These are phyloP conservation scores for Tachuris rubrigastra DNA, from an alignment of 2,113 vertebrate species.

Conservation along the genomic window DNA sequence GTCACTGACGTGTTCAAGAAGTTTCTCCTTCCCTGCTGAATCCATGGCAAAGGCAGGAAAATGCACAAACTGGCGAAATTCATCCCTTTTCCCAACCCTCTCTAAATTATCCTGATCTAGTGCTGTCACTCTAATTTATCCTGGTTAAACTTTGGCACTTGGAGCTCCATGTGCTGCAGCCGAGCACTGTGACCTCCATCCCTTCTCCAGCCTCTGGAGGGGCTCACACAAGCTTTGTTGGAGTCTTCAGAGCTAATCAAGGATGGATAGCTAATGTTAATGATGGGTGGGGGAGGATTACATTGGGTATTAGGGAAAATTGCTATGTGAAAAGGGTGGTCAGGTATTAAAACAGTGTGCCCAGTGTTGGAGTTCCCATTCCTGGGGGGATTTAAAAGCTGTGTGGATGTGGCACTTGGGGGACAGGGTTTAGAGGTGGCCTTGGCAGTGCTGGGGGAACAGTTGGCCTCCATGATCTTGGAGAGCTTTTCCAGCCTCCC, in stretches of 20 bases:
- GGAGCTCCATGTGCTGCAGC: neutral
- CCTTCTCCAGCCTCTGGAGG: neutral
- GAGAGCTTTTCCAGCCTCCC: neutral
- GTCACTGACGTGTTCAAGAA: fast-evolving
- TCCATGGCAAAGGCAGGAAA: neutral
- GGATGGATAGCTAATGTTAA: neutral
- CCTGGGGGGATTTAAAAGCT: neutral
- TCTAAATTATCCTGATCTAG: neutral
- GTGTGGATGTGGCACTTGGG: neutral
- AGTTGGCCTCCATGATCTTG: neutral
- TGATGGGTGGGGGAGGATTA: neutral
- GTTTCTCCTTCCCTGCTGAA: neutral
- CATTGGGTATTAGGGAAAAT: neutral
- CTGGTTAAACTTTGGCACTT: neutral
- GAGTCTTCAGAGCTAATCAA: neutral
- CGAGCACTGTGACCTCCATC: neutral
- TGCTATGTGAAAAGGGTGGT: neutral
- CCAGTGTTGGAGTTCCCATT: neutral
- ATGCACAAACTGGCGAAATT: fast-evolving
- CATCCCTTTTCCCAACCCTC: neutral
- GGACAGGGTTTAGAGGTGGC: fast-evolving
- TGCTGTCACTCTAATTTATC: neutral
- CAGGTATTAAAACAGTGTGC: no score
- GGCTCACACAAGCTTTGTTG: neutral
- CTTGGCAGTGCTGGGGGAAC: neutral